Evolutionary conservation across 35 echinoderm and acorn worm genomes (phyloP).

Genomic region (Heliocidaris tuberculata): DNA sequence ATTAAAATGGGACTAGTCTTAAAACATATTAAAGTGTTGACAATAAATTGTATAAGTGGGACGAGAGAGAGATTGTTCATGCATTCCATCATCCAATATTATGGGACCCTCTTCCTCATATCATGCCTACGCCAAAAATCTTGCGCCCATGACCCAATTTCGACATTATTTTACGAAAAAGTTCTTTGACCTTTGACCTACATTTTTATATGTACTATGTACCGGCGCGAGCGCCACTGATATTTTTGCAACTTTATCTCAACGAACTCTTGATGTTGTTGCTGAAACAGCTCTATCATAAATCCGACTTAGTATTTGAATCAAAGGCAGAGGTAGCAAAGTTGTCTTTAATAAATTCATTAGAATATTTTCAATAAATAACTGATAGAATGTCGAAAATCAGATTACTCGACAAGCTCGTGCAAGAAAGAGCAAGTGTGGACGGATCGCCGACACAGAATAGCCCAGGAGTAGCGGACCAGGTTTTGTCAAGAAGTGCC

Average conservation of each 20-base stretch:
- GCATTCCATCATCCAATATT: no score
- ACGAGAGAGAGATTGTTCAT: no score
- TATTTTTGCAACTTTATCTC: neutral
- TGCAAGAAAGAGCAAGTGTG: neutral
- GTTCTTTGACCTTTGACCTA: no score
- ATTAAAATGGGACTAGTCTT: no score
- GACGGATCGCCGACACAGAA: neutral
- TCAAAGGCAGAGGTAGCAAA: neutral
- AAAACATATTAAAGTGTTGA: no score
- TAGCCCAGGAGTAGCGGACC: slow-evolving; percentile 5
- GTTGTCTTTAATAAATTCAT: neutral
- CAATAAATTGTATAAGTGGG: no score
- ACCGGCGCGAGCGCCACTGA: neutral
- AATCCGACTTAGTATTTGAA: neutral
- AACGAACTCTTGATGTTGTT: neutral
- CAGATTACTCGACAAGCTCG: slow-evolving; percentile 15
- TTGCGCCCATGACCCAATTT: no score
- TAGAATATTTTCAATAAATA: neutral
- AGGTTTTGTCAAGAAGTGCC: neutral
- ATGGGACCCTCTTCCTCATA: no score
- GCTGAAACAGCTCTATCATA: neutral
- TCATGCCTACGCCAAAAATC: no score
- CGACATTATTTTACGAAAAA: no score
- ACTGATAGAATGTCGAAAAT: slow-evolving; percentile 9
- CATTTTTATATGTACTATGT: neutral